Evolutionary conservation across 2,797 vertebrate genomes (phyloP).

Genomic region (Myotis myotis): DNA sequence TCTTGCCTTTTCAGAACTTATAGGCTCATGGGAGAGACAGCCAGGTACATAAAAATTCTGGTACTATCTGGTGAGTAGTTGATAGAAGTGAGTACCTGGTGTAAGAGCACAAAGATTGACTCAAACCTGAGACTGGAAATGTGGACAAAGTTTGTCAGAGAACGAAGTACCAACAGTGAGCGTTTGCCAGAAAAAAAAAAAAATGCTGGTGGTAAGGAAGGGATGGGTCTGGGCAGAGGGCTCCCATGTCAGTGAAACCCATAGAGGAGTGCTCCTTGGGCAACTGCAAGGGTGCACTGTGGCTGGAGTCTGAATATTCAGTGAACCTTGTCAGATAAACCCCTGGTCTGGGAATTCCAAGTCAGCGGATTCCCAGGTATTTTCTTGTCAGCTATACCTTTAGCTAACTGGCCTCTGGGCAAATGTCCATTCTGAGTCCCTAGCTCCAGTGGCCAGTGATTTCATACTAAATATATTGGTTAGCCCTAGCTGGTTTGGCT

Average conservation of each 20-base stretch:
- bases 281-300: not conserved
- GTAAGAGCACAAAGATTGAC: not conserved
- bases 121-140: not conserved
- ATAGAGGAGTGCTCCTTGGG: not conserved
- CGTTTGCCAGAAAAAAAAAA: not conserved
- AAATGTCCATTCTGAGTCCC: not conserved
- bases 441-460: not conserved
- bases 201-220: not conserved
- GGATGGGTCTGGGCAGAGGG: not conserved
- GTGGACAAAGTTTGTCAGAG: not conserved
- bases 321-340: not conserved
- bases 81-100: not conserved
- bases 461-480: not conserved
- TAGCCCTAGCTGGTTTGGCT: too few relatives aligned
- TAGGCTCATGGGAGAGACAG: not conserved
- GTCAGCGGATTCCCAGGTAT: not conserved
- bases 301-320: not conserved
- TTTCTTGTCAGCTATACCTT: not conserved
- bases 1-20: not conserved
- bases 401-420: not conserved
- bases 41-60: not conserved
- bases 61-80: not conserved
- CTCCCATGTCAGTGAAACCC: not conserved
- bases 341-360: not conserved
- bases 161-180: not conserved